Evolutionary conservation across 2,113 vertebrate genomes (phyloP), one percentile per base, ranked within the genome.

Genomic region (Pycnonotus jocosus): DNA sequence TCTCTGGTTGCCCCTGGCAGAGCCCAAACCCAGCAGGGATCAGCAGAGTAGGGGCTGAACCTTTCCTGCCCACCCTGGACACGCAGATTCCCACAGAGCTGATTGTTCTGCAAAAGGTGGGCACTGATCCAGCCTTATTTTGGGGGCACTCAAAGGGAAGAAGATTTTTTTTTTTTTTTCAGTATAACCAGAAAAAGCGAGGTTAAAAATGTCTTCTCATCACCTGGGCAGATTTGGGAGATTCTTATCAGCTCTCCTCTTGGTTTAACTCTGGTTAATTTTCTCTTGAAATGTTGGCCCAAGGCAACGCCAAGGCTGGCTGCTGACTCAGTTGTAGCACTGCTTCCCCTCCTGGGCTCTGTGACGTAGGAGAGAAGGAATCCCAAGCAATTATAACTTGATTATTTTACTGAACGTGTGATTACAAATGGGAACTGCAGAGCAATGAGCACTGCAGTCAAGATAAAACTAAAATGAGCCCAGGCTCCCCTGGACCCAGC

Each of bases 251-350:
- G 40, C 54, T 91, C 31, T 69, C 6, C 44, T 66, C 73, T 85
- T 85, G 70, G 47, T 79, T 92, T 82, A 76, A 51, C 7, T 61
- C 56, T 23, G 24, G 15, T 71, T 79, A 44, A 79, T 88, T 90
- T 72, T 47, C 53, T 51, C 35, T 20, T 21, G 57, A 92, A 92
- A 54, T 30, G 6, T 18, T 66, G 70, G 71, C 58, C 68, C 27
- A 44, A 79, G 66, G 88, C 81, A 56, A 56, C 0, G 8, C 35
- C 1, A 9, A 71, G 60, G 58, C 66, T 91, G 78, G 76, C 66
- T 62, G 83, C 95, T 96, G 92, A 92, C 92, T 97, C 89, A 51
- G 92, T 81, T 73, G 91, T 53, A 61, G 56, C 88, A 25, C 23
- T 48, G 72, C 91, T 86, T 93, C 94, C 86, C 77, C 38, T 68